Evolutionary conservation across 2,113 vertebrate species (phyloP), one percentile per base, ranked within the genome.

Genomic region (Sinosuthora webbiana): DNA sequence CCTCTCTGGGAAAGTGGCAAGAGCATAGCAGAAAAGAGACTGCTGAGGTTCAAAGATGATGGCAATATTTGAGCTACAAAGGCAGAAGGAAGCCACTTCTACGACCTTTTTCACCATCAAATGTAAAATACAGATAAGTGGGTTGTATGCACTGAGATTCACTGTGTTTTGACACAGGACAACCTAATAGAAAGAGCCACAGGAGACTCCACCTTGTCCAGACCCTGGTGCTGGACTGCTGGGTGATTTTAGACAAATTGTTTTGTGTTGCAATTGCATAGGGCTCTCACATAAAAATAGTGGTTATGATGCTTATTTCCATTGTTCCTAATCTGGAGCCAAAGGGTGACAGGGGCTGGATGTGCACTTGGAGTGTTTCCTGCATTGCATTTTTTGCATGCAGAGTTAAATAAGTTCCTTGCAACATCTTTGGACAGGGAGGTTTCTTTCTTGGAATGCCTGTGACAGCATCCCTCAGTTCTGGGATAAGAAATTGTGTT

Each of bases 401-500:
- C 17, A 31, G 57, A 69, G 41, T 45, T 44, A 62, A 89, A 65
- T 17, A 15, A 73, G 7, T 13, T 59, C n/a, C 41, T 68, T 0
- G 2, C 30, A 44, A 4, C 31, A 16, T 45, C 42, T 59, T 62
- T 50, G 47, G 64, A 17, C 15, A 27, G 39, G 35, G 30, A 56
- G 4, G 4, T 44, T 92, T 31, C 9, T 21, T 31, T 74, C 55
- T 47, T 63, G 68, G 70, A 70, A 35, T 0, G 0, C 4, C 45
- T 74, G 18, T 45, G 50, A 39, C 5, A 3, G 21, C 30, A 47
- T 65, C 52, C 8, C 53, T 81, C 5, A 2, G 4, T 83, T 83
- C 67, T 80, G 19, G 27, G 41, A 45, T 53, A 39, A 86, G 83
- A 92, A 20, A 21, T 15, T 60, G 8, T 30, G 41, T 50, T 5